A percentile compares a stretch with the other conserved stretches of the same genome.
These are phyloP conservation scores for Esox niger DNA, from an alignment of 2,113 vertebrate species.

Conservation along the genomic window DNA sequence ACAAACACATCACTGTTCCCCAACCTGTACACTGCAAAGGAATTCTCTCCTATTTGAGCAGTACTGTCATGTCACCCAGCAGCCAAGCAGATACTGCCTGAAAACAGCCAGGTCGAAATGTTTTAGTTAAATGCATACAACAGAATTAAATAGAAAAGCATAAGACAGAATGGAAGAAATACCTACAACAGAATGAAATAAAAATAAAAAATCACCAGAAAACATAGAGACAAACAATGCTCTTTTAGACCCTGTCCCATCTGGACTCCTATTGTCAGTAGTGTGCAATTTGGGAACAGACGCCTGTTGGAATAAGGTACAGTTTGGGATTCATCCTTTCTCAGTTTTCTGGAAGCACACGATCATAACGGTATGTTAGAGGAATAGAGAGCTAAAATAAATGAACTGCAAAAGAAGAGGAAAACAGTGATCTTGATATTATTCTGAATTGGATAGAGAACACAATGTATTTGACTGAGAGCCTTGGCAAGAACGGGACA, in stretches of 20 bases:
- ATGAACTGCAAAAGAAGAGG: not conserved
- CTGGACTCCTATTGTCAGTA: too few species aligned
- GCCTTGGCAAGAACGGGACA: not conserved
- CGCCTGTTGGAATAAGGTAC: too few species aligned
- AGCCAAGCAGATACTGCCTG: constrained; percentile 8
- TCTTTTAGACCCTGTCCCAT: not conserved
- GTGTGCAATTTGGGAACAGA: too few species aligned
- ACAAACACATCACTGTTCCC: not conserved
- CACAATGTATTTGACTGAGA: not conserved
- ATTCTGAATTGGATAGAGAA: not conserved
- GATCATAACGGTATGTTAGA: not conserved
- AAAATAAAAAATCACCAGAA: too few species aligned
- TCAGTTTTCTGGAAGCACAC: not conserved
- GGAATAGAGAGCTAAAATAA: not conserved
- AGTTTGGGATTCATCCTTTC: too few species aligned
- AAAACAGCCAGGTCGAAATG: constrained; percentile 10
- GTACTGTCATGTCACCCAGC: constrained; percentile 16
- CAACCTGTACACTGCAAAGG: not conserved
- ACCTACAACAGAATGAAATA: too few species aligned
- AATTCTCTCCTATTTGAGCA: constrained; percentile 14
- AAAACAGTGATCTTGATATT: not conserved
- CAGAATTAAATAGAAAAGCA: constrained; percentile 4
- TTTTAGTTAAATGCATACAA: constrained; percentile 13
- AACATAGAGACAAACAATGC: too few species aligned
- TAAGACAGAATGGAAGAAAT: too few species aligned